Evolutionary conservation across 1,140 invertebrate genomes (phyloP), one percentile per base, ranked within the genome.

Genomic region (Cyphomyrmex costatus): DNA sequence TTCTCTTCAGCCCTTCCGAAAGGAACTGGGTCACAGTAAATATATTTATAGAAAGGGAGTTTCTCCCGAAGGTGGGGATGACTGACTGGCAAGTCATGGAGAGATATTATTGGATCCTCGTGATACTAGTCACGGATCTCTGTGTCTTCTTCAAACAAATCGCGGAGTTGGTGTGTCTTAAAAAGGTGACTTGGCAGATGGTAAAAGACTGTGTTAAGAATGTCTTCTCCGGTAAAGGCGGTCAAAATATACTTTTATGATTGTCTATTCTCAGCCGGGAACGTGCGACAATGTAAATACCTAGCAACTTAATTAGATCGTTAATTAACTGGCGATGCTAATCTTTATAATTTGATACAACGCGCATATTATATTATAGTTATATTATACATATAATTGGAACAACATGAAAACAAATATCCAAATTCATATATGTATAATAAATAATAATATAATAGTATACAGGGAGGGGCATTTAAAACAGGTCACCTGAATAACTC

Each of bases 11-110:
- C 10, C 82, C 82, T 85, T 74, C 61, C 56, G 21, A 63, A 42
- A 2, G 21, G 65, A 78, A 90, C 61, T 90, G 56, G 88, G 89
- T 90, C 89, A 71, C 12, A 56, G 16, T 60, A 66, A 65, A 53
- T 16, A 60, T 90, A 90, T 90, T 90, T 88, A 90, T 90, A 90
- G 89, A 88, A 89, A 78, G 70, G 85, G 82, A 76, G 85, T 87
- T 89, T 74, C 66, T 42, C 1, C 14, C n/a, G 36, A 51, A 71
- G 60, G 63, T 58, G 71, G 14, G 27, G 85, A 30, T 51, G 85
- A 83, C 66, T 51, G 85, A 83, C 79, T 66, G 42, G 24, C 33
- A 33, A 58, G 77, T n/a, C 86, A 66, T 86, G 86, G 86, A 90
- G 88, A 58, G 77, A 70, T 90, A 90, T 90, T 90, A 90, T 90